Evolutionary conservation across 2,888 invertebrate genomes (phyloP).

Genomic region (Cryptops parisi): DNA sequence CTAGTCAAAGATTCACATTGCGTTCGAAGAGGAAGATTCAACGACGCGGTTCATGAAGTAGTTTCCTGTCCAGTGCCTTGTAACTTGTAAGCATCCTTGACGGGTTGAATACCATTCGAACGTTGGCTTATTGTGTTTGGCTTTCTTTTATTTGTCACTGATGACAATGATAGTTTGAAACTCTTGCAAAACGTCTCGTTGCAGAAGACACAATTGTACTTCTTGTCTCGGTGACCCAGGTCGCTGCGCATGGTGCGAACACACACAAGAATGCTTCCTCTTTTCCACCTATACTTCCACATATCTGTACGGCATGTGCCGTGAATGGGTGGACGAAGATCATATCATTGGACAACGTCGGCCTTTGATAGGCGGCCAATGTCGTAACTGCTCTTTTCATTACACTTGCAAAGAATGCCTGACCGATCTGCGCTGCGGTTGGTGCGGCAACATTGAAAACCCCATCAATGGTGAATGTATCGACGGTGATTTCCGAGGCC

Average conservation of each 20-base stretch:
- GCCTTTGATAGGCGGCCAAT: background rate
- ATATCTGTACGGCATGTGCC: conserved; percentile 82
- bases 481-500: conserved; percentile 70
- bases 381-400: conserved; percentile 8
- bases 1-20: conserved; percentile 78
- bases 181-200: background rate
- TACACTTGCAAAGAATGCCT: conserved; percentile 41
- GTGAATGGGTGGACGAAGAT: conserved; percentile 69
- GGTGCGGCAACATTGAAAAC: conserved; percentile 80
- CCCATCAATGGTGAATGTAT: conserved; percentile 75
- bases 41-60: conserved; percentile 41
- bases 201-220: conserved; percentile 50
- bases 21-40: conserved; percentile 51
- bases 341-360: conserved; percentile 6
- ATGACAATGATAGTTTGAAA: background rate
- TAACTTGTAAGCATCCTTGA: conserved; percentile 54
- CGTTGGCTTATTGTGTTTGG: too few species aligned
- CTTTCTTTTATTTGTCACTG: too few species aligned
- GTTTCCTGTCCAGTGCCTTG: conserved; percentile 67
- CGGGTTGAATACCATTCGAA: background rate
- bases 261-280: conserved; percentile 76
- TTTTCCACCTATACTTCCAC: conserved; percentile 92
- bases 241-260: conserved; percentile 91
- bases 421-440: conserved; percentile 74
- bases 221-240: conserved; percentile 71